Evolutionary conservation across 1,140 invertebrate species (phyloP).

Genomic region (Drosophila bipectinata): DNA sequence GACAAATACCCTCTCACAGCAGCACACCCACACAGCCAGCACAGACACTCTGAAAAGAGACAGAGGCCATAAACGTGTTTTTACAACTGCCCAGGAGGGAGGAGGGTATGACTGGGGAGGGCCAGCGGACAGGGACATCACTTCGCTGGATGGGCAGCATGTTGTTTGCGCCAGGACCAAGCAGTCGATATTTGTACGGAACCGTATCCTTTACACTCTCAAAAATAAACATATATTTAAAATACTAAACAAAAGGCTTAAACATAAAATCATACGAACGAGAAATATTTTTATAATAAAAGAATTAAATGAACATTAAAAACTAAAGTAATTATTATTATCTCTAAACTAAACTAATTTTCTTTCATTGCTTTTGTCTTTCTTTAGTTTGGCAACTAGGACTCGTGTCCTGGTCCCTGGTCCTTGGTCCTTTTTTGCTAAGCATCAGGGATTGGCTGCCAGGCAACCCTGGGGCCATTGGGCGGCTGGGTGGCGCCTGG

Average conservation of each 20-base stretch:
- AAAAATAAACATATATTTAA: slow-evolving; percentile 8
- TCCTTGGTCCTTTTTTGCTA: slow-evolving; percentile 34
- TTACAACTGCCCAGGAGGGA: slow-evolving; percentile 55
- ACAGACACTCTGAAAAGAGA: slow-evolving; percentile 17
- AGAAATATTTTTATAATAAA: not conserved
- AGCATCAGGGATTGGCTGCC: slow-evolving; percentile 74
- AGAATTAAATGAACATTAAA: too few species aligned
- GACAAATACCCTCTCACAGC: not conserved
- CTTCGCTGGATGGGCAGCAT: slow-evolving; percentile 56
- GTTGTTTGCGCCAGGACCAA: slow-evolving; percentile 60
- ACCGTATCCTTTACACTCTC: slow-evolving; percentile 18
- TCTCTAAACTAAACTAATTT: too few species aligned
- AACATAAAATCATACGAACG: not conserved
- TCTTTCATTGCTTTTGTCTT: not conserved
- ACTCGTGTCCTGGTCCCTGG: slow-evolving; percentile 37
- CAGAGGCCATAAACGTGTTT: slow-evolving; percentile 71
- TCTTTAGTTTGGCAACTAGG: slow-evolving; percentile 10
- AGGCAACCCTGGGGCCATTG: slow-evolving; percentile 40
- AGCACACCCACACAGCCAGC: not conserved
- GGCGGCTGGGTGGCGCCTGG: not conserved
- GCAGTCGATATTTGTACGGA: slow-evolving; percentile 72
- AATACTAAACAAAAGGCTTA: not conserved
- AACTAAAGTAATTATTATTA: too few species aligned
- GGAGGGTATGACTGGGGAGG: not conserved
- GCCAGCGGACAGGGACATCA: slow-evolving; percentile 31